These are phyloP conservation scores for Aviceda subcristata DNA, from an alignment of 2,113 vertebrate genomes.

Conservation along the genomic window DNA sequence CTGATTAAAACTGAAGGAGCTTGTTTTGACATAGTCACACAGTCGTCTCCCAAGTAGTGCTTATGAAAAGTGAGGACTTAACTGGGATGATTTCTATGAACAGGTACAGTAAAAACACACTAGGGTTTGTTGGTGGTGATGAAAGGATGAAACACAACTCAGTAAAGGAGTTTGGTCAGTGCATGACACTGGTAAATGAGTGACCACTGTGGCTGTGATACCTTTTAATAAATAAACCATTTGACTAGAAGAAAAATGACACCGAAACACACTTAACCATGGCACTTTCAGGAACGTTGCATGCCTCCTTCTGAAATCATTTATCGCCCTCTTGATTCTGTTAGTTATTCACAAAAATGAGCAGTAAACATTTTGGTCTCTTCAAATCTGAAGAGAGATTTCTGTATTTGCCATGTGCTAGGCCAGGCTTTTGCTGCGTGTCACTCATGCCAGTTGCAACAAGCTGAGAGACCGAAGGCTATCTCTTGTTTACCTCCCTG, in stretches of 20 bases:
- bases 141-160: background rate
- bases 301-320: background rate
- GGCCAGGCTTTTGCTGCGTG: background rate
- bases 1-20: background rate
- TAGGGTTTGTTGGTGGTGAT: background rate
- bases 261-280: background rate
- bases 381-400: background rate
- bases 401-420: background rate
- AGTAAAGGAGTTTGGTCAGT: background rate
- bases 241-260: background rate
- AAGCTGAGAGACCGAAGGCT: background rate
- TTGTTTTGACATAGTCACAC: background rate
- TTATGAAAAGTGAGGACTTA: background rate
- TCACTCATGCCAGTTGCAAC: background rate
- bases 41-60: background rate
- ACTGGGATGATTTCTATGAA: background rate
- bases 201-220: background rate
- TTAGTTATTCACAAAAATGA: background rate
- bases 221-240: slow-evolving; percentile 9
- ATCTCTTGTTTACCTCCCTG: background rate
- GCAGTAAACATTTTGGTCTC: background rate
- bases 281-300: background rate
- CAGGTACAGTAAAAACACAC: background rate
- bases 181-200: background rate
- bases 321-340: background rate